Conservation (phyloP, 37 sponge, comb jelly and placozoan genomes). For the Beroe ovata region DNA sequence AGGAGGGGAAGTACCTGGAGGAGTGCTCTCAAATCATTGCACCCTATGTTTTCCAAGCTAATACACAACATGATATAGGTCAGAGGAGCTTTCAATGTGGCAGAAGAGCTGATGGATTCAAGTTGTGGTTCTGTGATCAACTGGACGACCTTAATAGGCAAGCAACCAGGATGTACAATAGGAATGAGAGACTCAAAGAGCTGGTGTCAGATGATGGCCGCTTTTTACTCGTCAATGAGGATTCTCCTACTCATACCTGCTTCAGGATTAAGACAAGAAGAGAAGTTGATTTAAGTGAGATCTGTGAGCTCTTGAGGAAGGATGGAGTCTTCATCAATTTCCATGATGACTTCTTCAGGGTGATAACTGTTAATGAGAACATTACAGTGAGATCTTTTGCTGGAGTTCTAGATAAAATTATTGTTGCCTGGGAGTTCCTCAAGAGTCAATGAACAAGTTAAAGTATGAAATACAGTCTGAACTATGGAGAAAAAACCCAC, state of each 20-base stretch:
- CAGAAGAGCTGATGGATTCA: constrained; percentile 51
- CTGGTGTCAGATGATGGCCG: background rate
- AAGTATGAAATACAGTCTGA: too few relatives aligned
- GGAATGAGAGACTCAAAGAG: background rate
- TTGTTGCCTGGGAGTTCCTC: background rate
- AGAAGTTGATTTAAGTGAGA: background rate
- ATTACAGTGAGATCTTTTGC: background rate
- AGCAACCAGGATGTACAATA: constrained; percentile 7
- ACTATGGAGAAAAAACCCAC: too few relatives aligned
- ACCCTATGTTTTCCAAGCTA: background rate
- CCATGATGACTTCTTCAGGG: background rate
- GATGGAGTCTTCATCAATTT: background rate
- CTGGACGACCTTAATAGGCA: constrained; percentile 36
- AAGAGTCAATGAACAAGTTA: background rate
- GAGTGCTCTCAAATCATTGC: background rate
- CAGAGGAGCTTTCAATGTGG: constrained; percentile 41
- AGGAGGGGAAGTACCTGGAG: constrained; percentile 22
- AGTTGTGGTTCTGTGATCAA: constrained; percentile 64
- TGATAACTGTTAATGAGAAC: background rate
- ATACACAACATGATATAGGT: background rate
- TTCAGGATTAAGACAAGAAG: background rate
- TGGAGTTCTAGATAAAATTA: background rate
- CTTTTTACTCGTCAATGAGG: background rate
- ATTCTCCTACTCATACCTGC: constrained; percentile 30
- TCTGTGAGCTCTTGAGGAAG: background rate